A percentile compares a stretch with the other conserved stretches of the same genome.
phyloP scores from a whole-genome alignment of 1,140 invertebrate species.

The Andrena cerasifolii region DNA sequence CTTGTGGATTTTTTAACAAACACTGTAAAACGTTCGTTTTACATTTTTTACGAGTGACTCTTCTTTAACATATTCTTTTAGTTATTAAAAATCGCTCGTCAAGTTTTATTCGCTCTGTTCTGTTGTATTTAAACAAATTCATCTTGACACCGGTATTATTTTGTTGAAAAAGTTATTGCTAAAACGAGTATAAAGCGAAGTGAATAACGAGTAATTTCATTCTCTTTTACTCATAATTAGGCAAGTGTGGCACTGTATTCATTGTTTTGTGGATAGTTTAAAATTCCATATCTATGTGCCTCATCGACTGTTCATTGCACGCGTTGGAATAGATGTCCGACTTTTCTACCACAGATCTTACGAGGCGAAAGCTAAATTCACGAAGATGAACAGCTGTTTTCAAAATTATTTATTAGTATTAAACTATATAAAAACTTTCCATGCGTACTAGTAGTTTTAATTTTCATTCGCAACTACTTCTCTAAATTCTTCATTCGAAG shows the following conservation, averaged over 20 bases:
- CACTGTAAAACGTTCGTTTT: too few relatives aligned
- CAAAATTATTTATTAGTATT: background rate
- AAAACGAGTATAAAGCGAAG: constrained; percentile 17
- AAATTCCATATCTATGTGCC: constrained; percentile 4
- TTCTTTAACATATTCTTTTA: too few relatives aligned
- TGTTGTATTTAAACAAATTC: background rate
- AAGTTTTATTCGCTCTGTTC: background rate
- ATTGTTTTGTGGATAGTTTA: background rate
- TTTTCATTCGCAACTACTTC: too few relatives aligned
- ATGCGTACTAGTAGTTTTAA: too few relatives aligned
- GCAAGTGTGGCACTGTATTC: background rate
- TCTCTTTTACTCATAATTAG: background rate
- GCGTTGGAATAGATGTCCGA: constrained; percentile 31
- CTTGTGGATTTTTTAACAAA: too few relatives aligned
- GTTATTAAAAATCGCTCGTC: background rate
- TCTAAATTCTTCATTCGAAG: too few relatives aligned
- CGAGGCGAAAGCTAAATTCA: constrained; percentile 31
- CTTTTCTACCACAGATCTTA: constrained; percentile 25
- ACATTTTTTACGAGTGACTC: too few relatives aligned
- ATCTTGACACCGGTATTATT: background rate
- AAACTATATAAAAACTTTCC: too few relatives aligned
- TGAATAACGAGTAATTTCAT: background rate
- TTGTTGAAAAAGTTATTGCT: background rate
- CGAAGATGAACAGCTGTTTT: constrained; percentile 1
- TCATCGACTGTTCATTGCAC: constrained; percentile 7